These are phyloP conservation scores for Hydraecia micacea DNA, from an alignment of 2,888 invertebrate genomes.

Conservation along the genomic window DNA sequence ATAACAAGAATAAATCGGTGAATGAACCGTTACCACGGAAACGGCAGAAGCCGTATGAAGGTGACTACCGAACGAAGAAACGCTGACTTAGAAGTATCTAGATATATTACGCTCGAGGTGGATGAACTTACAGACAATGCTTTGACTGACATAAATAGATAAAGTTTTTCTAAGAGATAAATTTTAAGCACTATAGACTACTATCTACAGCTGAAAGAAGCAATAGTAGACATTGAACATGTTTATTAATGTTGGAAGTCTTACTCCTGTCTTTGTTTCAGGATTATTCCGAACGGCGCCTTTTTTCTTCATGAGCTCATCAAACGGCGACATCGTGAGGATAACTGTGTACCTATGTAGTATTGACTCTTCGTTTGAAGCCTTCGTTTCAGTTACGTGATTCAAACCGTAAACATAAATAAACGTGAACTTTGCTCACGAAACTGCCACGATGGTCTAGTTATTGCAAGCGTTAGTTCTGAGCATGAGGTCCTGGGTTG, in stretches of 20 bases:
- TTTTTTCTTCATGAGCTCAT: slow-evolving; percentile 1
- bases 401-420: neutral
- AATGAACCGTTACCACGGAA: slow-evolving; percentile 64
- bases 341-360: neutral
- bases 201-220: neutral
- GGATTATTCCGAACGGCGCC: neutral
- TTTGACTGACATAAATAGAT: neutral
- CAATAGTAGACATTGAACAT: neutral
- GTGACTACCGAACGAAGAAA: slow-evolving; percentile 26
- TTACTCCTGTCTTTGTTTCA: slow-evolving; percentile 1
- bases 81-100: slow-evolving; percentile 31
- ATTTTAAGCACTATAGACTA: neutral
- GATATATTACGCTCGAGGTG: slow-evolving; percentile 31
- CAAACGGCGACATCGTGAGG: slow-evolving; percentile 8
- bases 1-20: slow-evolving; percentile 66
- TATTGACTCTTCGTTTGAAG: neutral
- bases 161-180: neutral
- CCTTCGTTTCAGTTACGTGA: slow-evolving; percentile 15
- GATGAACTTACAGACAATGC: slow-evolving; percentile 35
- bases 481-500: no score
- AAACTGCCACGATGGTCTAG: neutral
- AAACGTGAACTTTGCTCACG: neutral
- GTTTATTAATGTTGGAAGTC: neutral
- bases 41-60: slow-evolving; percentile 68
- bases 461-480: neutral